These are phyloP conservation scores for Orchesellides sinensis DNA, from an alignment of 2,888 invertebrate species.

Conservation along the genomic window DNA sequence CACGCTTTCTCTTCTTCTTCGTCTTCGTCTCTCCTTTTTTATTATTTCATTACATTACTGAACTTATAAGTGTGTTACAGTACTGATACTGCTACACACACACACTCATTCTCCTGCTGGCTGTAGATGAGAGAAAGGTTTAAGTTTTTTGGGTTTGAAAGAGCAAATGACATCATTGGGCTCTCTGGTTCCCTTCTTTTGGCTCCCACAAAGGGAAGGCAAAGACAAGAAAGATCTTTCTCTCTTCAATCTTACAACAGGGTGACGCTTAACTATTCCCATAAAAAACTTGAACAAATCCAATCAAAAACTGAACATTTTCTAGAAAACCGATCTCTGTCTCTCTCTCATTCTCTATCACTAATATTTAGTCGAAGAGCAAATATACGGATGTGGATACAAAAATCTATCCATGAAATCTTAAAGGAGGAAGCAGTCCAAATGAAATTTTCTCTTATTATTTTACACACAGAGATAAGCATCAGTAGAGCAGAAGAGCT, in stretches of 20 bases:
- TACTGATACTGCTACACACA: too few species aligned
- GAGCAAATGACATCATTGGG: conserved; percentile 34
- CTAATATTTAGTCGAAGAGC: not conserved
- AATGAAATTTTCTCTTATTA: not conserved
- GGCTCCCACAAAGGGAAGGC: too few species aligned
- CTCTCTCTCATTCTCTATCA: not conserved
- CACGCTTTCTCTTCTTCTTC: not conserved
- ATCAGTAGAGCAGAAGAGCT: too few species aligned
- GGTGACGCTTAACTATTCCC: conserved; percentile 45
- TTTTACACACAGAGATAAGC: too few species aligned
- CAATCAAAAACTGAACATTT: conserved; percentile 44
- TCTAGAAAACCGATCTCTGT: not conserved
- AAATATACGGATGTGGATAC: not conserved
- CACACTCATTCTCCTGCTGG: too few species aligned
- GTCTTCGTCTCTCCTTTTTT: not conserved
- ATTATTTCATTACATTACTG: conserved; percentile 22
- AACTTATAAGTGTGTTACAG: too few species aligned
- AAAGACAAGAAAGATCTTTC: not conserved
- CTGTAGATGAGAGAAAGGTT: conserved; percentile 1
- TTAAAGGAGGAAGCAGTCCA: not conserved
- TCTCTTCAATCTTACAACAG: conserved; percentile 6
- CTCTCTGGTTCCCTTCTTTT: conserved; percentile 3
- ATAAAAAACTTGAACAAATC: conserved; percentile 57
- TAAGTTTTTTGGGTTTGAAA: conserved; percentile 22
- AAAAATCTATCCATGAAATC: not conserved